These are phyloP conservation scores for Brachionus manjavacas DNA, from an alignment of 1,140 invertebrate species.

Conservation along the genomic window DNA sequence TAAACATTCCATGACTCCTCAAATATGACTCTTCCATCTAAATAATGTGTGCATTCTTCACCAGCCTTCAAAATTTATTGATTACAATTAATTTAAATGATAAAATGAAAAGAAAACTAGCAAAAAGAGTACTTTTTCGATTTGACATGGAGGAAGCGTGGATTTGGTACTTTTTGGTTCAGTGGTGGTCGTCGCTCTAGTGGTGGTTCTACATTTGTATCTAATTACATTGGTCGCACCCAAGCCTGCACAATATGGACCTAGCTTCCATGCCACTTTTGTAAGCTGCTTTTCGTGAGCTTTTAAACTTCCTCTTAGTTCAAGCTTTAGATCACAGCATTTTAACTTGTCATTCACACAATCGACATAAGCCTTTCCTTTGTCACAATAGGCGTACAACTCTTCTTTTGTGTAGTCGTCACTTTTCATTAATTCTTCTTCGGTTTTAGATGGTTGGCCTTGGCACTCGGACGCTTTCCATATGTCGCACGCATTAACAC, in stretches of 20 bases:
- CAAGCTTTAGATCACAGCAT: constrained; percentile 40
- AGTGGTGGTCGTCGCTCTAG: constrained; percentile 19
- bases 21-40: constrained; percentile 21
- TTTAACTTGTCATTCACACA: constrained; percentile 28
- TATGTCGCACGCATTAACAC: background rate
- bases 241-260: constrained; percentile 39
- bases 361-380: constrained; percentile 41
- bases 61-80: constrained; percentile 8
- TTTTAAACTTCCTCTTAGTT: background rate
- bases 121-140: background rate
- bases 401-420: constrained; percentile 39
- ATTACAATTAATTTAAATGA: background rate
- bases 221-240: constrained; percentile 20
- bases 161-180: constrained; percentile 9
- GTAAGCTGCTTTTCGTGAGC: background rate
- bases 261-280: constrained; percentile 28
- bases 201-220: constrained; percentile 39
- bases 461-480: constrained; percentile 42
- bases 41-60: constrained; percentile 7
- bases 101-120: background rate
- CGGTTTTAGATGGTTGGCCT: background rate
- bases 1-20: constrained; percentile 22
- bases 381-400: constrained; percentile 39
- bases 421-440: constrained; percentile 38
- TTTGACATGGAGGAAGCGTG: constrained; percentile 13